Evolutionary conservation across 2,888 invertebrate species (phyloP), one percentile per base, ranked within the genome.

Genomic region (Eilema depressum): DNA sequence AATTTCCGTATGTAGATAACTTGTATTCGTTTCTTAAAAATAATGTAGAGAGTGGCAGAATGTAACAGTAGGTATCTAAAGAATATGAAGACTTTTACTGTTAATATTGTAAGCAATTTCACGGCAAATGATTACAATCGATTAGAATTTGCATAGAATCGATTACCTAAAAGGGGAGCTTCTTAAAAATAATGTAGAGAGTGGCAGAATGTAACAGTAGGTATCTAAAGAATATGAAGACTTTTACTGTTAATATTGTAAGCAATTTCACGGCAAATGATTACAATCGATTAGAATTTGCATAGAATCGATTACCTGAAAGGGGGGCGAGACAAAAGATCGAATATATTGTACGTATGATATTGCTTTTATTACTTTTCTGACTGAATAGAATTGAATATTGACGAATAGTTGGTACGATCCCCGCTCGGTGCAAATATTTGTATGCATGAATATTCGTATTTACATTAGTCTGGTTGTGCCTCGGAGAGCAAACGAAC

Each of bases 81-180:
- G 4, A 47, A 20, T 47, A 47, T 47, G 47, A 47, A 47, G 17
- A 20, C 20, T 41, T 41, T 41, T 20, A 47, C 79, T 63, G 74
- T 73, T 75, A 74, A 41, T 67, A 69, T 79, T 68, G 77, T 74
- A 74, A 73, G 30, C 67, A 75, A 82, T 78, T 79, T 79, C 64
- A 82, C 71, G 72, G 63, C 63, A 64, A 69, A 76, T 63, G 25
- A 66, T 26, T 65, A 62, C 23, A 64, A 37, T 64, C 57, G 60
- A 64, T 66, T 62, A 76, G 71, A 64, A 61, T 37, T 70, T 68
- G 70, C 26, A 23, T 26, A 73, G 41, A 82, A 82, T 80, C 72
- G 77, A 80, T 82, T 77, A 73, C 26, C 33, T 62, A 59, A 72
- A 77, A 71, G 47, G 41, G 62, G 69, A 68, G 33, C 12, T 37